phyloP scores from a whole-genome alignment of 2,888 invertebrate genomes.

The Dasypolia templi region DNA sequence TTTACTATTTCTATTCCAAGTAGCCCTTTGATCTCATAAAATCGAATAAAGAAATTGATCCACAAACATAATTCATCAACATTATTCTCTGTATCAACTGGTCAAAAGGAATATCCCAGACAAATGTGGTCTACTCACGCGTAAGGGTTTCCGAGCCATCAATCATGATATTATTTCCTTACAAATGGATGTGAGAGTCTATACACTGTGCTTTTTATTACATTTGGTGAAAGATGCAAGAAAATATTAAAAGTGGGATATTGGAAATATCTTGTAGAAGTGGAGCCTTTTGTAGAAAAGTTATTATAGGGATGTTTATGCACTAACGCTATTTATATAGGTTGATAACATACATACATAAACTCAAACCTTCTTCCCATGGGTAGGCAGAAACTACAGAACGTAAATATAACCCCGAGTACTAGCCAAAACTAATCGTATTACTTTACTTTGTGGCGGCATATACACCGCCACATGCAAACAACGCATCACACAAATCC shows the following conservation, averaged over 20 bases:
- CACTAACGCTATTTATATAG: not conserved
- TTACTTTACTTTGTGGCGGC: no score
- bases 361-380: not conserved
- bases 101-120: slow-evolving; percentile 42
- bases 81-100: slow-evolving; percentile 24
- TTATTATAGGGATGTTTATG: not conserved
- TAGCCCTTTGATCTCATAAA: slow-evolving; percentile 23
- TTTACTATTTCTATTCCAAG: not conserved
- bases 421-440: not conserved
- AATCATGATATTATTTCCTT: slow-evolving; percentile 44
- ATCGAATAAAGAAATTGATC: slow-evolving; percentile 21
- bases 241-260: not conserved
- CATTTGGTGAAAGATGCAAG: slow-evolving; percentile 36
- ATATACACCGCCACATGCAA: no score
- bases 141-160: slow-evolving; percentile 44
- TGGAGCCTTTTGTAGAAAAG: not conserved
- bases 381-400: not conserved
- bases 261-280: not conserved
- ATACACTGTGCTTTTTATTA: slow-evolving; percentile 10
- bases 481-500: no score
- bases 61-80: slow-evolving; percentile 31
- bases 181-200: slow-evolving; percentile 23
- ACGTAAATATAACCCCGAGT: not conserved
- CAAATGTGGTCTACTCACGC: slow-evolving; percentile 66
- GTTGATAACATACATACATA: not conserved